Evolutionary conservation across 2,797 vertebrate species (phyloP).

Genomic region (Pseudochromis fuscus): DNA sequence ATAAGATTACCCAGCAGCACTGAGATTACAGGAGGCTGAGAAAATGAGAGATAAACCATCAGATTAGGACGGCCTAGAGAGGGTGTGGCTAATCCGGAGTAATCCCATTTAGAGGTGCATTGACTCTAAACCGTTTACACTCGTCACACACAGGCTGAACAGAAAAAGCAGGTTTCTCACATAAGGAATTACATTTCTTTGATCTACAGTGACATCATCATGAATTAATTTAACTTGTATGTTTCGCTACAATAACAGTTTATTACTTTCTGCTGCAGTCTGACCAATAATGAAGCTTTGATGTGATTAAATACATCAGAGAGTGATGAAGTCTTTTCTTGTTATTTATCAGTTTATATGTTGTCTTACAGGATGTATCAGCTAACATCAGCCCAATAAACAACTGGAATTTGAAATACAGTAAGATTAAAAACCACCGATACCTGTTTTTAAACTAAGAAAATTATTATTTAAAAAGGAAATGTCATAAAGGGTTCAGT

Average conservation of each 20-base stretch:
- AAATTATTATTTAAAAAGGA: too few relatives aligned
- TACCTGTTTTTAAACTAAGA: too few relatives aligned
- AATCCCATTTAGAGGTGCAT: constrained; percentile 63
- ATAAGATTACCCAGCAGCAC: constrained; percentile 30
- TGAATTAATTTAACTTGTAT: too few relatives aligned
- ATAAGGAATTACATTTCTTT: too few relatives aligned
- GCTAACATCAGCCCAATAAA: too few relatives aligned
- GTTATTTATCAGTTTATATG: neutral
- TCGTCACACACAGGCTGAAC: constrained; percentile 10
- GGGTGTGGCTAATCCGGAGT: constrained; percentile 69
- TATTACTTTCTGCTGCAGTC: too few relatives aligned
- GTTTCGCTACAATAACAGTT: too few relatives aligned
- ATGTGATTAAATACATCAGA: neutral
- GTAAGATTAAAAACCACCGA: too few relatives aligned
- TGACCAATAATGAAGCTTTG: too few relatives aligned
- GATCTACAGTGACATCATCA: too few relatives aligned
- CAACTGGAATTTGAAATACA: too few relatives aligned
- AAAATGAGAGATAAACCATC: constrained; percentile 44
- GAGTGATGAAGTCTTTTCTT: neutral
- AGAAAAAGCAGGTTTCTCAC: neutral
- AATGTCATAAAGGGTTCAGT: neutral
- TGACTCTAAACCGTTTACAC: constrained; percentile 57
- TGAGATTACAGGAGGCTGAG: constrained; percentile 46
- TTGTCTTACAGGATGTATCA: neutral
- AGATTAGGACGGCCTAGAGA: constrained; percentile 54